These are phyloP conservation scores for Pentamera pediparva DNA, from an alignment of 53 echinoderm and acorn worm genomes.

Conservation along the genomic window DNA sequence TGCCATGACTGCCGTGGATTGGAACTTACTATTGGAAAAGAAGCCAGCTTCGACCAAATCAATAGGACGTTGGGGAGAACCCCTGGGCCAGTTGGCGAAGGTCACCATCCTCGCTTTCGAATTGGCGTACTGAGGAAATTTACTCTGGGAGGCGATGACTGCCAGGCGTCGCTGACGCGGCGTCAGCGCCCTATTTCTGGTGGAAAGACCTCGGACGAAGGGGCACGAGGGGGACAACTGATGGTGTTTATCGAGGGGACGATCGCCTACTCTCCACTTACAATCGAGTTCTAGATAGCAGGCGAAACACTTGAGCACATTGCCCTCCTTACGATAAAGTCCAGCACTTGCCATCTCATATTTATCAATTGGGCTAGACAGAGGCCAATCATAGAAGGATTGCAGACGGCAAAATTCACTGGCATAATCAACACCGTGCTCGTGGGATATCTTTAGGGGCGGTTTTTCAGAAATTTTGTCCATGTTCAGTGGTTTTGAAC, in stretches of 20 bases:
- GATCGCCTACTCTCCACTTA: not conserved
- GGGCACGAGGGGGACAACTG: conserved; percentile 10
- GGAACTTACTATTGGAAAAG: conserved; percentile 14
- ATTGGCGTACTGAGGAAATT: not conserved
- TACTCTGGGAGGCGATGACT: conserved; percentile 6
- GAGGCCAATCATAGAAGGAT: not conserved
- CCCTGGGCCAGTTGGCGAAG: conserved; percentile 1
- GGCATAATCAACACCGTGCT: not conserved
- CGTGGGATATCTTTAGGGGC: not conserved
- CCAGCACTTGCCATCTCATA: conserved; percentile 10
- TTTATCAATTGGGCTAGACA: not conserved
- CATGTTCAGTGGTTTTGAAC: too few species aligned
- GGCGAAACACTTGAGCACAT: conserved; percentile 4
- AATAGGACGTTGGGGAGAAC: not conserved
- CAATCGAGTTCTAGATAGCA: not conserved
- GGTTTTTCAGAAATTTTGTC: too few species aligned
- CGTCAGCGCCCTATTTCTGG: not conserved
- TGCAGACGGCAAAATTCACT: conserved; percentile 9
- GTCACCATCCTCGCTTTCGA: not conserved
- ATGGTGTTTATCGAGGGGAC: not conserved
- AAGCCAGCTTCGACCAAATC: conserved; percentile 5
- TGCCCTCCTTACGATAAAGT: not conserved
- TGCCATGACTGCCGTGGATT: too few species aligned
- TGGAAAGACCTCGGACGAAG: not conserved
- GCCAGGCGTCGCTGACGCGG: not conserved